Evolutionary conservation across 2,113 vertebrate genomes (phyloP).

Genomic region (Pungitius pungitius): DNA sequence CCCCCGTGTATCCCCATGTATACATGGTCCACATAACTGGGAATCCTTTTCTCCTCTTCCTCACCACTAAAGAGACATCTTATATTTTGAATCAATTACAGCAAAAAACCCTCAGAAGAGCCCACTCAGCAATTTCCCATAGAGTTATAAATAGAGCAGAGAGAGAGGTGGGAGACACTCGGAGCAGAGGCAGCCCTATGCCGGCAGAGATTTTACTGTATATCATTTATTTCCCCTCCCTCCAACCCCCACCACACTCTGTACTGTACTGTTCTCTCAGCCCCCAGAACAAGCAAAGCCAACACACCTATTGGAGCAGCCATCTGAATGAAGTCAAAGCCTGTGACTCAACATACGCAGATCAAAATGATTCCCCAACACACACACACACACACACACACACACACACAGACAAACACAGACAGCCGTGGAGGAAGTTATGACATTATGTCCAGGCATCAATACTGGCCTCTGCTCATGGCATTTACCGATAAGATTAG

Average conservation of each 20-base stretch:
- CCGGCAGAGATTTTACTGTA: constrained; percentile 59
- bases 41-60: constrained; percentile 63
- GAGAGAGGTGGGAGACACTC: constrained; percentile 50
- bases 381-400: background rate
- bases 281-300: constrained; percentile 10
- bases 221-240: constrained; percentile 36
- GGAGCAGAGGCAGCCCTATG: constrained; percentile 58
- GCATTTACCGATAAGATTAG: constrained; percentile 54
- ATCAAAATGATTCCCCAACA: background rate
- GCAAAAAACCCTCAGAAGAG: constrained; percentile 70
- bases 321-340: constrained; percentile 32
- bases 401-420: background rate
- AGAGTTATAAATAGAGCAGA: constrained; percentile 77
- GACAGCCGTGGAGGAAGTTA: constrained; percentile 20
- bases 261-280: constrained; percentile 22
- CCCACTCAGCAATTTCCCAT: constrained; percentile 78
- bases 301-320: constrained; percentile 26
- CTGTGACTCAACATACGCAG: constrained; percentile 27
- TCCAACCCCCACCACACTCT: background rate
- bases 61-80: constrained; percentile 73
- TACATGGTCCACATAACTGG: constrained; percentile 37
- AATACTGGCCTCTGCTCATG: constrained; percentile 35
- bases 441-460: constrained; percentile 33
- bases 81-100: constrained; percentile 80
- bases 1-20: constrained; percentile 27